Conservation (phyloP, 2,888 invertebrate genomes). For the Neoascia interrupta region DNA sequence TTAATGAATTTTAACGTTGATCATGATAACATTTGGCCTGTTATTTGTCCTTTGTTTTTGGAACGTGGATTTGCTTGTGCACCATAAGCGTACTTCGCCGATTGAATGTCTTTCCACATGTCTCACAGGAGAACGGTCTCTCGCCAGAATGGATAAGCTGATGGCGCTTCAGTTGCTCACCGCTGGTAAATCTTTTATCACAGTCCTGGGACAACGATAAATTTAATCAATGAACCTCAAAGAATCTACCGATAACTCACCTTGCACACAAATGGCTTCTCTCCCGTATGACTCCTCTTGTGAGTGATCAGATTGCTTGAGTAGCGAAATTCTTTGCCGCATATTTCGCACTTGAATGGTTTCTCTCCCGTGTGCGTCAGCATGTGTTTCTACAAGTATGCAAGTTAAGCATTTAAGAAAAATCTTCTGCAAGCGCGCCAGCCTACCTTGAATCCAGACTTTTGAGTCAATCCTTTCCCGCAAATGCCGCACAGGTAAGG, state of each 20-base stretch:
- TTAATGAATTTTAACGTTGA: not conserved
- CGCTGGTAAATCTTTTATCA: slow-evolving; percentile 76
- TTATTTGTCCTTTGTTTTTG: slow-evolving; percentile 33
- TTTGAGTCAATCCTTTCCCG: slow-evolving; percentile 79
- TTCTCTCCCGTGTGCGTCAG: slow-evolving; percentile 78
- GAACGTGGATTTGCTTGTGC: slow-evolving; percentile 71
- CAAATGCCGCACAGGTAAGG: slow-evolving; percentile 77
- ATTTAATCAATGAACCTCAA: not conserved
- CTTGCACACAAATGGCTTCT: slow-evolving; percentile 76
- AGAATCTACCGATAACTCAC: slow-evolving; percentile 17
- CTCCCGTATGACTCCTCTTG: slow-evolving; percentile 76
- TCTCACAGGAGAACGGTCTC: slow-evolving; percentile 72
- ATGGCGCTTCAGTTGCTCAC: slow-evolving; percentile 78
- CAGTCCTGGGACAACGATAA: slow-evolving; percentile 71
- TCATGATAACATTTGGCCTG: too few species aligned
- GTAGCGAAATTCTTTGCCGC: slow-evolving; percentile 76
- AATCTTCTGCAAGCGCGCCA: not conserved
- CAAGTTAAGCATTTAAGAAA: not conserved
- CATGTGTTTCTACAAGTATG: slow-evolving; percentile 74
- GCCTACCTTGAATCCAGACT: slow-evolving; percentile 77
- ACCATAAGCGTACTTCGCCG: slow-evolving; percentile 71
- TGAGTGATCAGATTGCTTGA: slow-evolving; percentile 78
- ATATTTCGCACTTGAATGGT: slow-evolving; percentile 76
- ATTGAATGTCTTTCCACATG: slow-evolving; percentile 71
- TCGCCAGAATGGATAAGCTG: slow-evolving; percentile 76